A percentile compares a stretch with the other conserved stretches of the same genome.
phyloP scores from a whole-genome alignment of 2,113 vertebrate genomes.

The Zingel zingel region DNA sequence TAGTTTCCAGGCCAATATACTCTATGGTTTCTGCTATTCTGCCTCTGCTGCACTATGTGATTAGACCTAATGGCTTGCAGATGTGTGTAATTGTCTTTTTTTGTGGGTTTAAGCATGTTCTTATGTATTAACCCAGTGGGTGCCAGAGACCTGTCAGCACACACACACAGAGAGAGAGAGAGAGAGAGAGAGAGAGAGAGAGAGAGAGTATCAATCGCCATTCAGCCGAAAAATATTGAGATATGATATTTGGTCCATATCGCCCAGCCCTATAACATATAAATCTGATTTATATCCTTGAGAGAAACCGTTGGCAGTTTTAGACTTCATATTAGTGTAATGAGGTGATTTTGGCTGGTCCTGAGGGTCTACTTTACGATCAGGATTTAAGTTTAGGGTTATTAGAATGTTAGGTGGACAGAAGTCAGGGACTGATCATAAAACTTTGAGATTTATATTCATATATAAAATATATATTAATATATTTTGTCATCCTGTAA shows the following conservation, averaged over 20 bases:
- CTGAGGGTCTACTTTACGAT: background rate
- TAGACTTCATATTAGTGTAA: background rate
- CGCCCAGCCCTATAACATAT: too few relatives aligned
- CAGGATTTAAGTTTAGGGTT: conserved; percentile 7
- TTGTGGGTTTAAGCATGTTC: conserved; percentile 71
- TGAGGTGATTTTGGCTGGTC: conserved; percentile 1
- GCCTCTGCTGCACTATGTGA: conserved; percentile 59
- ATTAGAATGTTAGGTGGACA: background rate
- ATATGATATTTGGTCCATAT: too few relatives aligned
- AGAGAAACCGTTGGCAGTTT: background rate
- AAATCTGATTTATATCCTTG: conserved; percentile 16
- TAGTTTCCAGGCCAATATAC: conserved; percentile 52
- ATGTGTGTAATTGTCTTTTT: conserved; percentile 74
- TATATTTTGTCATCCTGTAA: background rate
- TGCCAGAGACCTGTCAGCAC: too few relatives aligned
- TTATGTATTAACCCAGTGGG: conserved; percentile 53
- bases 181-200: too few relatives aligned
- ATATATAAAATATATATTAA: too few relatives aligned
- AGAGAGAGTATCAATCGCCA: too few relatives aligned
- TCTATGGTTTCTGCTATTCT: conserved; percentile 36
- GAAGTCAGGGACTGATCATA: background rate
- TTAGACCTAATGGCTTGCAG: conserved; percentile 78
- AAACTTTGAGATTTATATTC: background rate
- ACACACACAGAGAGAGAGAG: too few relatives aligned
- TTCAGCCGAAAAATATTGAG: too few relatives aligned